Evolutionary conservation across 2,888 invertebrate species (phyloP).

Genomic region (Eupithecia tripunctaria): DNA sequence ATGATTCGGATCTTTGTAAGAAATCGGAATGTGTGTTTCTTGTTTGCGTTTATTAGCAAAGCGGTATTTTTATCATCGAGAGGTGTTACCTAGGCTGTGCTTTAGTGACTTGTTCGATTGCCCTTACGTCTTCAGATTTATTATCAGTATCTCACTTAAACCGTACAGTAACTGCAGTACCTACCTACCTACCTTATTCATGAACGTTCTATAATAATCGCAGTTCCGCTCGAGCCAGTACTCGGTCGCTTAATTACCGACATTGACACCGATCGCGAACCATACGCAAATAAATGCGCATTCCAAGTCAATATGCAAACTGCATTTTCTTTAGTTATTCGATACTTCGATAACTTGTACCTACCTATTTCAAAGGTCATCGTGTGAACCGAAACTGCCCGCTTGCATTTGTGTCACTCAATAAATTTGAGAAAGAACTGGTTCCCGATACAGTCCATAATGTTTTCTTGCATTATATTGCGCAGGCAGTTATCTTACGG

Average conservation of each 20-base stretch:
- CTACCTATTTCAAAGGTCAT: neutral
- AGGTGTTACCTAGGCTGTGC: neutral
- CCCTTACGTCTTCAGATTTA: neutral
- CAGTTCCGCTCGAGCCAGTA: conserved; percentile 30
- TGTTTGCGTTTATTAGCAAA: neutral
- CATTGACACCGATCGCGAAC: conserved; percentile 36
- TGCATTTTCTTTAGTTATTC: conserved; percentile 7
- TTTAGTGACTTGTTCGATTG: no score
- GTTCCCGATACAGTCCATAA: neutral
- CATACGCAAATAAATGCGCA: conserved; percentile 30
- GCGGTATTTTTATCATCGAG: neutral
- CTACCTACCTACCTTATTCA: neutral
- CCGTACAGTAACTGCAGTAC: neutral
- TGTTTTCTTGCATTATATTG: neutral
- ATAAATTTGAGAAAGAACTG: neutral
- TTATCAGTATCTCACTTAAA: neutral
- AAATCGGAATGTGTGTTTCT: neutral
- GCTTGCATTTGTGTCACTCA: neutral
- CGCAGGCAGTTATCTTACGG: neutral
- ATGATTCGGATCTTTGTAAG: neutral
- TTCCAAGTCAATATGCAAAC: conserved; percentile 5
- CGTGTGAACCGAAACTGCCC: neutral
- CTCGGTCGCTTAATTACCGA: conserved; percentile 31
- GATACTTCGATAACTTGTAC: neutral
- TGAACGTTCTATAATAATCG: conserved; percentile 16